Percentiles rank a stretch among this genome's conserved stretches.
These are phyloP conservation scores for Apoda limacodes DNA, from an alignment of 2,888 invertebrate genomes.

Conservation along the genomic window DNA sequence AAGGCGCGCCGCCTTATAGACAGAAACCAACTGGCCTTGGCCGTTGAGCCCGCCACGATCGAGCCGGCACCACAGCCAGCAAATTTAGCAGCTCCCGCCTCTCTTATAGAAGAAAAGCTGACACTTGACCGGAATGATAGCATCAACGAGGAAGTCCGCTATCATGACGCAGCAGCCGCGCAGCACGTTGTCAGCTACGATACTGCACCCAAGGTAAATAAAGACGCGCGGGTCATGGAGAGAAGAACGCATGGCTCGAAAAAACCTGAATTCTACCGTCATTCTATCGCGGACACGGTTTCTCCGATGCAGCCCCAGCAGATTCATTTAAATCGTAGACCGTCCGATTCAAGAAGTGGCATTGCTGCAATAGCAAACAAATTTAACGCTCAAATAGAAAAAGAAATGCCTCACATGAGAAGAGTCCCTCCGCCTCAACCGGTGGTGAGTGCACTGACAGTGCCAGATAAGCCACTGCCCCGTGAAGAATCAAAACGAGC, in stretches of 20 bases:
- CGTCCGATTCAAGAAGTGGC: conserved; percentile 40
- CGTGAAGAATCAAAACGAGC: conserved; percentile 34
- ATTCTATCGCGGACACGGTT: conserved; percentile 44
- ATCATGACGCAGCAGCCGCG: conserved; percentile 34
- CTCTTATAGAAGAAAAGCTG: conserved; percentile 24
- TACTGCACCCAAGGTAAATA: conserved; percentile 29
- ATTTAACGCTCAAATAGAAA: conserved; percentile 40
- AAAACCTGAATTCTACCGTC: conserved; percentile 48
- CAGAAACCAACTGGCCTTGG: conserved; percentile 35
- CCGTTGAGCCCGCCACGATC: conserved; percentile 34
- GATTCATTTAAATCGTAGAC: conserved; percentile 28
- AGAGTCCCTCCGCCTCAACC: conserved; percentile 15
- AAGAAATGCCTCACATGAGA: conserved; percentile 27
- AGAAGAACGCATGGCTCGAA: conserved; percentile 34
- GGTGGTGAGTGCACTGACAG: conserved; percentile 10
- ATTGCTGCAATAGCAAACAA: conserved; percentile 55
- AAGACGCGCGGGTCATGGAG: conserved; percentile 35
- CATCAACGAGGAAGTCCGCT: conserved; percentile 35
- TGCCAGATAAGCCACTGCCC: conserved; percentile 23
- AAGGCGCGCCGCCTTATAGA: conserved; percentile 82
- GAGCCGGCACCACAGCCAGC: conserved; percentile 34
- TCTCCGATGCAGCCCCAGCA: conserved; percentile 19
- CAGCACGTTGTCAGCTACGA: conserved; percentile 37
- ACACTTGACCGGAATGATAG: conserved; percentile 43
- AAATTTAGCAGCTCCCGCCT: conserved; percentile 36